Percentiles rank a stretch among this genome's conserved stretches.
Evolutionary conservation across 2,113 vertebrate species (phyloP).

Genomic region (Narcine bancroftii): DNA sequence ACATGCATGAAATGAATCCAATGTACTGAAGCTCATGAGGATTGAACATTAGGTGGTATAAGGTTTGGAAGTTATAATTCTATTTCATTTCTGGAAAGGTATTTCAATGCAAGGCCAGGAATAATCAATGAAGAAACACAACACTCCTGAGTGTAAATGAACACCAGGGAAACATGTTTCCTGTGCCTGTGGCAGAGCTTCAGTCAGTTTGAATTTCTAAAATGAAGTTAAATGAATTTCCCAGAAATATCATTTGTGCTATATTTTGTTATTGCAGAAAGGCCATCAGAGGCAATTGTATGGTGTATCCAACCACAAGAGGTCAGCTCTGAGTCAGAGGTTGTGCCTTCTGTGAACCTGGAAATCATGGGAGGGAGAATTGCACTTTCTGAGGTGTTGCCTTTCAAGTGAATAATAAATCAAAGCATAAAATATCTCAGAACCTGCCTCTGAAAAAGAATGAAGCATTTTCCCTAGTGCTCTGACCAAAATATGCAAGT

Average conservation of each 20-base stretch:
- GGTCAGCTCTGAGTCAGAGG: background rate
- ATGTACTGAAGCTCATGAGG: background rate
- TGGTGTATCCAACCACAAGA: background rate
- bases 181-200: background rate
- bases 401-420: background rate
- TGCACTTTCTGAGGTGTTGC: too few species aligned
- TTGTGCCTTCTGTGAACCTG: background rate
- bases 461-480: background rate
- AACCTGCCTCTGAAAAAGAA: background rate
- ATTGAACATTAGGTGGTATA: background rate
- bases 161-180: background rate
- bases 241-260: background rate
- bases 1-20: background rate
- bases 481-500: background rate
- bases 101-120: background rate
- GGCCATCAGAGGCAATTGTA: background rate
- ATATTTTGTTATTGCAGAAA: background rate
- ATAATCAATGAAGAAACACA: background rate
- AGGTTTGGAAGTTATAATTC: background rate
- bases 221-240: slow-evolving; percentile 5
- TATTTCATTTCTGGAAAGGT: background rate
- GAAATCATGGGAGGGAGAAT: background rate
- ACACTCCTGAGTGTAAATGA: background rate
- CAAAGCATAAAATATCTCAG: background rate
- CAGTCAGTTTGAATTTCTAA: background rate